Evolutionary conservation across 2,888 invertebrate genomes (phyloP).

Genomic region (Lepidocyrtinus sp.): DNA sequence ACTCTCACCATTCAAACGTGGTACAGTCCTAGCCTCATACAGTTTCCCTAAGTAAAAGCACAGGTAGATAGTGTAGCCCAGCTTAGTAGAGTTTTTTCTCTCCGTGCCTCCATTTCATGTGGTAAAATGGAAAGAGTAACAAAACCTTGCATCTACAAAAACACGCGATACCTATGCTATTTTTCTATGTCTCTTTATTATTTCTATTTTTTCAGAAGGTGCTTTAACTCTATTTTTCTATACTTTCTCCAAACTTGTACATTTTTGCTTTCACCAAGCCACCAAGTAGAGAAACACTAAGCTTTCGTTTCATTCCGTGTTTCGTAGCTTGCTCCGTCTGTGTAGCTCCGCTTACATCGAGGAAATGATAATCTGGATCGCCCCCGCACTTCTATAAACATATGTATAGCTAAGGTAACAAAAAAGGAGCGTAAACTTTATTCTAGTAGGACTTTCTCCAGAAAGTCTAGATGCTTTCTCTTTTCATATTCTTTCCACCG

Average conservation of each 20-base stretch:
- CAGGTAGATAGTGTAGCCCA: slow-evolving; percentile 26
- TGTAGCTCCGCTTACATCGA: slow-evolving; percentile 46
- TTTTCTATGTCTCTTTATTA: slow-evolving; percentile 7
- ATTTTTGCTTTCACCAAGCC: not conserved
- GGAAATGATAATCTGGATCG: slow-evolving; percentile 64
- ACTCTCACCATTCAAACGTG: not conserved
- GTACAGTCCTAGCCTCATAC: no score
- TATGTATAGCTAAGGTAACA: no score
- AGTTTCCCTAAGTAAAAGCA: not conserved
- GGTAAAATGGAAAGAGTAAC: not conserved
- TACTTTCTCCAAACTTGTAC: not conserved
- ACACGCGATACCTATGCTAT: not conserved
- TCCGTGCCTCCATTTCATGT: not conserved
- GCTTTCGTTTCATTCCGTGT: slow-evolving; percentile 23
- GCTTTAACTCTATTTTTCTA: slow-evolving; percentile 11
- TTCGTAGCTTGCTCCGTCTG: slow-evolving; percentile 32
- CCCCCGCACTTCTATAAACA: slow-evolving; percentile 63
- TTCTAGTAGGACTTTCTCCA: no score
- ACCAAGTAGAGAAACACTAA: not conserved
- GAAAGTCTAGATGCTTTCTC: not conserved
- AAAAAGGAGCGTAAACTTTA: no score
- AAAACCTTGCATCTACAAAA: not conserved
- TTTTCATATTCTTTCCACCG: not conserved
- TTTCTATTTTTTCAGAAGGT: slow-evolving; percentile 8
- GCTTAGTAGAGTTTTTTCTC: no score